Conservation (phyloP, 2,888 invertebrate genomes). For the Cyclophora albipunctata region DNA sequence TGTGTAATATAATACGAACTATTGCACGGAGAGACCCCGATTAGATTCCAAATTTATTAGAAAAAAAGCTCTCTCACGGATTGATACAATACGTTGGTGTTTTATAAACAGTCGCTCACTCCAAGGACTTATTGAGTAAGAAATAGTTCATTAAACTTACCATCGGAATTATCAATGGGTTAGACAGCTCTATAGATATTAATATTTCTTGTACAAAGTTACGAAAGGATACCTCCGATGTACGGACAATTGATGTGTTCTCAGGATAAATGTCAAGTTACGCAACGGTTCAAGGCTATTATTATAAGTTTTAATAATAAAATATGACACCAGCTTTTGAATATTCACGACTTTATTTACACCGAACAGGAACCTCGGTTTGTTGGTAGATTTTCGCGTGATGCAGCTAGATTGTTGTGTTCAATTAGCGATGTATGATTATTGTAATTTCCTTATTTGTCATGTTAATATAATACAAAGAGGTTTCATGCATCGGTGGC, state of each 20-base stretch:
- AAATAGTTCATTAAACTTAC: conserved; percentile 33
- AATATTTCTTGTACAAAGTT: conserved; percentile 16
- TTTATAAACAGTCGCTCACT: conserved; percentile 7
- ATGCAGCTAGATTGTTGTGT: conserved; percentile 19
- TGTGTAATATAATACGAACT: neutral
- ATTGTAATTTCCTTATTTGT: conserved; percentile 31
- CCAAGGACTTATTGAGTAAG: conserved; percentile 18
- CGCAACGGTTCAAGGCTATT: conserved; percentile 64
- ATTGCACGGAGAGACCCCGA: conserved; percentile 1
- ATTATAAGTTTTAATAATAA: conserved; percentile 23
- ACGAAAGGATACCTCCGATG: conserved; percentile 32
- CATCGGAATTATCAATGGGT: conserved; percentile 24
- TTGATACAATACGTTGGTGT: conserved; percentile 3
- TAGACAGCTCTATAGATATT: conserved; percentile 12
- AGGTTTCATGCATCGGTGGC: conserved; percentile 12
- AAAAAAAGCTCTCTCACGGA: conserved; percentile 20
- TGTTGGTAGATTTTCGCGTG: conserved; percentile 11
- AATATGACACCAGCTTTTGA: conserved; percentile 34
- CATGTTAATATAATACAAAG: conserved; percentile 23
- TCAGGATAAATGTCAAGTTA: conserved; percentile 45
- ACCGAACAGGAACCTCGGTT: conserved; percentile 25
- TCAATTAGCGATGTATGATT: conserved; percentile 26
- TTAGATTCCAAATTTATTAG: conserved; percentile 11
- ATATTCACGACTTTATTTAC: conserved; percentile 27
- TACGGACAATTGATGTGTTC: conserved; percentile 32